Conservation (phyloP, 2,113 vertebrate genomes). For the Athene noctua region DNA sequence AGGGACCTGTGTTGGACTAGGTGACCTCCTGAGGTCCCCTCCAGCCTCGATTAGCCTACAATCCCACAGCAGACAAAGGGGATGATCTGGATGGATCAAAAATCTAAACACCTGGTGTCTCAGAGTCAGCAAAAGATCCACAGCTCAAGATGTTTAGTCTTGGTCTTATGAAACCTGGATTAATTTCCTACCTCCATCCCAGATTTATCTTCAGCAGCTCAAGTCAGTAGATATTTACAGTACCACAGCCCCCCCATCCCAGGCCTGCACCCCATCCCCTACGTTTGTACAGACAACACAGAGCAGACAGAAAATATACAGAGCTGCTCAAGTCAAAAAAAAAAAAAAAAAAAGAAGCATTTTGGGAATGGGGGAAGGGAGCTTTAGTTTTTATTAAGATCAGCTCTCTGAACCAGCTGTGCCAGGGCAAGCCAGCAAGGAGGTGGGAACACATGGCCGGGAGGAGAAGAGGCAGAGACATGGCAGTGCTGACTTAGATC, state of each 20-base stretch:
- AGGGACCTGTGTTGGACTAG: background rate
- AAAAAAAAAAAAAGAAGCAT: background rate
- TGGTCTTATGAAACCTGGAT: background rate
- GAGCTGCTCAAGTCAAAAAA: background rate
- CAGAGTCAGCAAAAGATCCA: rapidly evolving
- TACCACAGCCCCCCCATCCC: background rate
- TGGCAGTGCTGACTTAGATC: background rate
- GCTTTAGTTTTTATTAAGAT: background rate
- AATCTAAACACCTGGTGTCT: background rate
- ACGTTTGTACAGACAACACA: rapidly evolving
- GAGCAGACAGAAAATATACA: background rate
- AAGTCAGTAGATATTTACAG: background rate
- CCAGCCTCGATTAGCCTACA: rapidly evolving
- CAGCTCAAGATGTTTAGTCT: background rate
- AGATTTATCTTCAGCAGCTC: background rate
- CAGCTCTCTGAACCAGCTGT: conserved; percentile 44
- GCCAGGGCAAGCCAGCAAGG: background rate
- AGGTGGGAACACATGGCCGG: conserved; percentile 59
- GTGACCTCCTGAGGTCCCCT: background rate
- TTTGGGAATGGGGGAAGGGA: background rate
- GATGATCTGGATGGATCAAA: background rate
- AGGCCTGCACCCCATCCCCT: background rate
- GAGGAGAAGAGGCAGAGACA: background rate
- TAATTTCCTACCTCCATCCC: background rate
- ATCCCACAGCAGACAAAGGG: background rate